Evolutionary conservation across 2,888 invertebrate species (phyloP).

Genomic region (Caradrina clavipalpis): DNA sequence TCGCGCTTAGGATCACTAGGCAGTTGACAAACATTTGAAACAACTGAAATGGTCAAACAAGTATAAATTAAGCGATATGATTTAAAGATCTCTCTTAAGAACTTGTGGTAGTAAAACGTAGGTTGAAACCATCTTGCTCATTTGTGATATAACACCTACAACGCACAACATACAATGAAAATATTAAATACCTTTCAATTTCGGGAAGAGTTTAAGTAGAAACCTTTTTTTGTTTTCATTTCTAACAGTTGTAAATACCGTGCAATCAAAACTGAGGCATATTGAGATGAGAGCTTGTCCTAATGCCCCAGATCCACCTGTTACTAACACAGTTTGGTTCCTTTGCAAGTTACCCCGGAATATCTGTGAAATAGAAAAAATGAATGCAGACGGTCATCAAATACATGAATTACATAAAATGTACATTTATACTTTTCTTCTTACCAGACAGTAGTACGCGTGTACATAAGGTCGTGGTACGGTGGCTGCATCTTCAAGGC

Average conservation of each 20-base stretch:
- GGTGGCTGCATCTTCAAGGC: slow-evolving; percentile 18
- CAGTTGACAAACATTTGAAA: too few relatives aligned
- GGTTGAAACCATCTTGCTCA: too few relatives aligned
- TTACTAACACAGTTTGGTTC: slow-evolving; percentile 8
- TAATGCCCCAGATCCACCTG: slow-evolving; percentile 2
- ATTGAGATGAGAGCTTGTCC: slow-evolving; percentile 4
- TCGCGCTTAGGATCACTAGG: too few relatives aligned
- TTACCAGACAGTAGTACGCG: slow-evolving; percentile 20
- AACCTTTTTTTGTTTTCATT: slow-evolving; percentile 3
- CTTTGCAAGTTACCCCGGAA: not conserved
- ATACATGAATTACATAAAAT: too few relatives aligned
- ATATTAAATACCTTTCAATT: not conserved
- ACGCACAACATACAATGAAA: not conserved
- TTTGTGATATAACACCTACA: too few relatives aligned
- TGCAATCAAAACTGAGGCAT: slow-evolving; percentile 3
- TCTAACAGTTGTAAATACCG: not conserved
- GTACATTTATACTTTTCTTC: not conserved
- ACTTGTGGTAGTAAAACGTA: too few relatives aligned
- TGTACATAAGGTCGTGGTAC: slow-evolving; percentile 15
- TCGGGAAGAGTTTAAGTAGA: slow-evolving; percentile 14
- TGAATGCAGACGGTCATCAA: not conserved
- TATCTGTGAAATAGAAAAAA: not conserved
- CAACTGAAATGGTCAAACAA: too few relatives aligned
- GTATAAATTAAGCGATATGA: too few relatives aligned
- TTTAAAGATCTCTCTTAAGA: too few relatives aligned